A percentile compares a stretch with the other conserved stretches of the same genome.
Evolutionary conservation across 2,797 vertebrate genomes (phyloP).

Genomic region (Naso thynnoides): DNA sequence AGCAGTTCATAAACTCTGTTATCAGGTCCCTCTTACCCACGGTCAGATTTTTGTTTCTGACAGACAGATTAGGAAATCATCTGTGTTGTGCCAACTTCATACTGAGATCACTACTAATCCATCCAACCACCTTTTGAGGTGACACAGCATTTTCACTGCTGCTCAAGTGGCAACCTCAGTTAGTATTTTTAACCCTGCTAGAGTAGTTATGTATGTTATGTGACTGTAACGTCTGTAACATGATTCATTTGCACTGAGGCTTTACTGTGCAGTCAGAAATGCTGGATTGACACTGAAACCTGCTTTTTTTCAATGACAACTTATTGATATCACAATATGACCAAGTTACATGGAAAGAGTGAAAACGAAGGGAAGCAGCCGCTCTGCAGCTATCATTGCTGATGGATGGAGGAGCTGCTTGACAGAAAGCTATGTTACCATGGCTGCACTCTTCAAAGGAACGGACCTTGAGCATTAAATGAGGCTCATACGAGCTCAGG

Average conservation of each 20-base stretch:
- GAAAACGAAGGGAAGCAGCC: slow-evolving; percentile 1
- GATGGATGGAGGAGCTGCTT: slow-evolving; percentile 39
- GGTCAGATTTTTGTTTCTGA: slow-evolving; percentile 1
- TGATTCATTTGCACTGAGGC: slow-evolving; percentile 22
- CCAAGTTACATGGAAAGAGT: slow-evolving; percentile 2
- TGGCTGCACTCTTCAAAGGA: slow-evolving; percentile 46
- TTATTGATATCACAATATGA: slow-evolving; percentile 22
- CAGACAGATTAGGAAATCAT: slow-evolving; percentile 9
- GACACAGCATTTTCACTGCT: slow-evolving; percentile 26
- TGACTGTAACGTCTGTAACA: slow-evolving; percentile 6
- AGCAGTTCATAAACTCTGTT: not conserved
- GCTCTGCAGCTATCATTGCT: slow-evolving; percentile 23
- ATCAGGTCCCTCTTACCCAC: not conserved
- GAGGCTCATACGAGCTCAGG: slow-evolving; percentile 15
- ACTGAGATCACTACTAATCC: slow-evolving; percentile 36
- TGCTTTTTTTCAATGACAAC: slow-evolving; percentile 8
- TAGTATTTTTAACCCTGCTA: slow-evolving; percentile 24
- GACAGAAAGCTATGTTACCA: slow-evolving; percentile 37
- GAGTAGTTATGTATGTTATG: too few species aligned
- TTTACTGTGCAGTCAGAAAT: slow-evolving; percentile 1
- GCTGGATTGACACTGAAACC: slow-evolving; percentile 20
- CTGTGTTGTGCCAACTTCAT: slow-evolving; percentile 14
- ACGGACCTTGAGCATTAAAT: slow-evolving; percentile 58
- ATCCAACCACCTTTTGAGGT: slow-evolving; percentile 54
- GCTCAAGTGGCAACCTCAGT: slow-evolving; percentile 34